These are phyloP conservation scores for Myrmophylax atrothorax DNA, from an alignment of 2,113 vertebrate genomes.

Conservation along the genomic window DNA sequence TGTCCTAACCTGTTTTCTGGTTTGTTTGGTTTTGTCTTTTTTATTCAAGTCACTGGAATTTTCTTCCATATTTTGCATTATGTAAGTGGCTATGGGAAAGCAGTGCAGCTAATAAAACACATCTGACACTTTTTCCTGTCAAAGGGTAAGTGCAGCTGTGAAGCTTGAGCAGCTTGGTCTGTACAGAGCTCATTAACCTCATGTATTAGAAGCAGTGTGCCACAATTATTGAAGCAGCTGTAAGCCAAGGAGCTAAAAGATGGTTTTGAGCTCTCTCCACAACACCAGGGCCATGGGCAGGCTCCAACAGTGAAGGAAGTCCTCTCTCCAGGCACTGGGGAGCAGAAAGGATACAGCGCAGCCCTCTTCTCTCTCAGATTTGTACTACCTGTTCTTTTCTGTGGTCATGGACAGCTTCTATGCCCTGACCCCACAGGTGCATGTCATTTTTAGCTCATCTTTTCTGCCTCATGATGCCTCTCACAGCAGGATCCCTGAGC, in stretches of 20 bases:
- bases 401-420: neutral
- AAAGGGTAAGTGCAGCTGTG: neutral
- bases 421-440: neutral
- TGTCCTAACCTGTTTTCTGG: neutral
- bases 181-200: neutral
- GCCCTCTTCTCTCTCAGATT: neutral
- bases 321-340: neutral
- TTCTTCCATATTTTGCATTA: neutral
- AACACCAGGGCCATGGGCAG: neutral
- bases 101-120: neutral
- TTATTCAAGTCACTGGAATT: neutral
- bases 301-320: neutral
- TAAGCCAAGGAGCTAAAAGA: neutral
- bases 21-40: neutral
- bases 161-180: neutral
- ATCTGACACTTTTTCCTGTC: neutral
- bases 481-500: neutral
- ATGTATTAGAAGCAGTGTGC: neutral
- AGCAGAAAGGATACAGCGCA: neutral
- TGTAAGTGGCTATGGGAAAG: neutral
- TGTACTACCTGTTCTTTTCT: neutral
- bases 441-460: neutral
- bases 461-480: neutral
- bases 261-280: neutral
- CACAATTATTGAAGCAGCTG: neutral